Conservation (phyloP, 1,140 invertebrate species). For the Drosophila truncata region DNA sequence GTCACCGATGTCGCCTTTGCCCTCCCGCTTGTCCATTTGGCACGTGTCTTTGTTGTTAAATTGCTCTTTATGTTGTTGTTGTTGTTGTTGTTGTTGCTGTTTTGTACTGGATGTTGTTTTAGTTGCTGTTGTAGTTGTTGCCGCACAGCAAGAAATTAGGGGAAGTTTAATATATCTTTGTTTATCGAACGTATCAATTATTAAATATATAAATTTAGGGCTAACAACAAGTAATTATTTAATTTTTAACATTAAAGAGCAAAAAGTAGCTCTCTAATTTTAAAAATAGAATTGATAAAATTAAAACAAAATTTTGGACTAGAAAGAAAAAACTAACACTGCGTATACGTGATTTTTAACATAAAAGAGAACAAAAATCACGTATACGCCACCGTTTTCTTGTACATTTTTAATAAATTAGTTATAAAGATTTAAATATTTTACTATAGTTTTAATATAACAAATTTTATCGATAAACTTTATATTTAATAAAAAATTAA, state of each 20-base stretch:
- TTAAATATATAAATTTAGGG: background rate
- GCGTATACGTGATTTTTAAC: background rate
- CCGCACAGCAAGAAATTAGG: constrained; percentile 1
- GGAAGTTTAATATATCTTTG: background rate
- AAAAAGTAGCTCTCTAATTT: background rate
- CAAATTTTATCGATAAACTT: background rate
- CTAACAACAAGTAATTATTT: background rate
- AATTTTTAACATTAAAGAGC: background rate
- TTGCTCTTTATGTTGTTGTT: constrained; percentile 58
- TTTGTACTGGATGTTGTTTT: constrained; percentile 8
- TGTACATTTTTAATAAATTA: background rate
- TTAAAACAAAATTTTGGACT: background rate
- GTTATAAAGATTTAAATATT: background rate
- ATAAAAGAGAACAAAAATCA: background rate
- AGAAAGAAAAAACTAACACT: background rate
- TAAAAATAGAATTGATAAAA: background rate
- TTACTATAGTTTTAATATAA: background rate
- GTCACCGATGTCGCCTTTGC: background rate
- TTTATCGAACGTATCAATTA: background rate
- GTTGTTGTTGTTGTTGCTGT: constrained; percentile 13
- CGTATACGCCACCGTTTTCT: background rate
- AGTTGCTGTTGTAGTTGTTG: constrained; percentile 23
- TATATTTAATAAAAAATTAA: background rate
- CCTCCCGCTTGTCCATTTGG: constrained; percentile 38
- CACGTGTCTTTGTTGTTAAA: constrained; percentile 78